Conservation (phyloP, 2,797 vertebrate species). For the Threskiornis aethiopicus region DNA sequence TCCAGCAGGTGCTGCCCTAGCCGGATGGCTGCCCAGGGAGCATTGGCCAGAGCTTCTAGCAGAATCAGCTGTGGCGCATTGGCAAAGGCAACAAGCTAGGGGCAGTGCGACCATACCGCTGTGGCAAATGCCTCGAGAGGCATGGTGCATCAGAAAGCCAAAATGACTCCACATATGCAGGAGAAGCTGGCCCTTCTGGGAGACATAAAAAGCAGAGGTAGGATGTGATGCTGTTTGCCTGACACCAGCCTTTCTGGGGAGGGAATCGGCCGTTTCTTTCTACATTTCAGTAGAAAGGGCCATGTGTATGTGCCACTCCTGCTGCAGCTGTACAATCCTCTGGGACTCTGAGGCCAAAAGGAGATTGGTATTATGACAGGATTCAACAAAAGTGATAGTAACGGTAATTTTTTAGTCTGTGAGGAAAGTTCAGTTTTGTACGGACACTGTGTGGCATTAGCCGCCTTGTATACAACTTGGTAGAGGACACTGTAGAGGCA, state of each 20-base stretch:
- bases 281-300: background rate
- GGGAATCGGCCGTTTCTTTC: background rate
- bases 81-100: background rate
- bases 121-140: background rate
- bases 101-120: fast-evolving
- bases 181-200: background rate
- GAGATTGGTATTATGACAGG: background rate
- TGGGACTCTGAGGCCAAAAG: background rate
- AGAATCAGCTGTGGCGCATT: background rate
- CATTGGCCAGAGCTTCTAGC: background rate
- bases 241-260: background rate
- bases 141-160: background rate
- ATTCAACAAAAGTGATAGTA: background rate
- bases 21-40: background rate
- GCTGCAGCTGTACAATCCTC: background rate
- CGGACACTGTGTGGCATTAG: background rate
- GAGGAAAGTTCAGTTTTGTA: background rate
- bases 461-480: background rate
- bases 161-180: background rate
- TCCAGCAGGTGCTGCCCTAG: background rate
- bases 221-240: background rate
- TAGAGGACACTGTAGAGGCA: background rate
- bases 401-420: background rate
- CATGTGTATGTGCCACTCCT: background rate
- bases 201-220: background rate